Percentiles rank a stretch among this genome's conserved stretches.
Evolutionary conservation across 2,113 vertebrate genomes (phyloP).

Genomic region (Trematocara marginatum): DNA sequence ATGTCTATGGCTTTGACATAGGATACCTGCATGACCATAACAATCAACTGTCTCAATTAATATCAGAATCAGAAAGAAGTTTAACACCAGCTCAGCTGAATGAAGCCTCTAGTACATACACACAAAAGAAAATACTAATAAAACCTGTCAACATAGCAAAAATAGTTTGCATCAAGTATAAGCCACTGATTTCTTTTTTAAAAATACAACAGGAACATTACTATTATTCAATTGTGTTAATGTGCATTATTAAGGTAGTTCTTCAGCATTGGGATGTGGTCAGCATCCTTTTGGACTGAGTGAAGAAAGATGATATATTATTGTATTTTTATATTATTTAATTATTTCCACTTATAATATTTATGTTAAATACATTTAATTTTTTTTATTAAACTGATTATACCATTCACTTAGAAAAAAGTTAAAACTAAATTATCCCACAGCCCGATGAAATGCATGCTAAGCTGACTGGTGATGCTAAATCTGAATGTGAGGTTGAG

Average conservation of each 20-base stretch:
- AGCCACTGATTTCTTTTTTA: background rate
- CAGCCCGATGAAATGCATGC: background rate
- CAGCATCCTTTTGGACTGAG: background rate
- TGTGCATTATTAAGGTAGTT: background rate
- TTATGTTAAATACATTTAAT: background rate
- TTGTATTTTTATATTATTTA: background rate
- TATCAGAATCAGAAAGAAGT: background rate
- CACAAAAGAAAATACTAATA: background rate
- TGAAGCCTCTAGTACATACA: background rate
- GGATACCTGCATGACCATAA: slow-evolving; percentile 77
- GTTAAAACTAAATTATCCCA: background rate
- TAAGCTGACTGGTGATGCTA: background rate
- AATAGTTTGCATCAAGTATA: background rate
- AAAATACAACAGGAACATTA: background rate
- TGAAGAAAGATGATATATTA: background rate
- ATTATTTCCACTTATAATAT: background rate
- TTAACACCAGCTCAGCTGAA: background rate
- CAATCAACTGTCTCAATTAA: background rate
- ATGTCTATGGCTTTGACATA: slow-evolving; percentile 95
- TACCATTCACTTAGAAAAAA: background rate
- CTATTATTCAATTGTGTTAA: background rate
- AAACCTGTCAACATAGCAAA: background rate
- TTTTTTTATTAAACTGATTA: background rate
- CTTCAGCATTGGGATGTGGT: background rate
- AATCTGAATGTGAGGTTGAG: background rate